phyloP scores from a whole-genome alignment of 2,888 invertebrate genomes.

The Drosophila antonietae region DNA sequence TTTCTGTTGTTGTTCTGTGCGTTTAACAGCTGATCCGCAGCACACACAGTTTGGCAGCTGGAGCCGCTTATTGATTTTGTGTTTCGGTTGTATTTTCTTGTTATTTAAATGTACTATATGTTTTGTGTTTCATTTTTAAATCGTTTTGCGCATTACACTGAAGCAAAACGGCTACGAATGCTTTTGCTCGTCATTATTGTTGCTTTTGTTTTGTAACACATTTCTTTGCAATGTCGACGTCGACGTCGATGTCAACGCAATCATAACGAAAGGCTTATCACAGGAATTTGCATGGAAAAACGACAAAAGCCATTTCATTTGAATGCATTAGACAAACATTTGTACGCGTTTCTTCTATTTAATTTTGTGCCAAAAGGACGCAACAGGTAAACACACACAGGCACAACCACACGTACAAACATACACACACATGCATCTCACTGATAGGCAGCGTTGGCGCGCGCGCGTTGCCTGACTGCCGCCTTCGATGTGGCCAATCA shows the following conservation, averaged over 20 bases:
- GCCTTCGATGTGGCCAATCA: slow-evolving; percentile 17
- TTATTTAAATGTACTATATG: slow-evolving; percentile 6
- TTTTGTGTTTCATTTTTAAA: slow-evolving; percentile 19
- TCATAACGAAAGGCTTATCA: slow-evolving; percentile 65
- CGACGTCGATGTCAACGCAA: slow-evolving; percentile 34
- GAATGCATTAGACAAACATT: slow-evolving; percentile 20
- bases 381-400: slow-evolving; percentile 57
- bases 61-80: slow-evolving; percentile 57
- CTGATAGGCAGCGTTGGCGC: slow-evolving; percentile 51
- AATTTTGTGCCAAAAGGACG: slow-evolving; percentile 48
- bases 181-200: no score
- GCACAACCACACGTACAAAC: slow-evolving; percentile 8
- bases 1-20: slow-evolving; percentile 32
- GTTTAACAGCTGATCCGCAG: slow-evolving; percentile 64
- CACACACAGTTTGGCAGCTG: slow-evolving; percentile 39
- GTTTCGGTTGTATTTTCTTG: slow-evolving; percentile 12
- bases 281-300: slow-evolving; percentile 33
- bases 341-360: slow-evolving; percentile 24
- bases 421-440: slow-evolving; percentile 20
- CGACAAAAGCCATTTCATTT: slow-evolving; percentile 9
- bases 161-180: no score
- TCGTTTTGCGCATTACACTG: slow-evolving; percentile 52
- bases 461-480: slow-evolving; percentile 49
- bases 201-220: slow-evolving; percentile 49
- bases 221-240: slow-evolving; percentile 29